Evolutionary conservation across 2,113 vertebrate species (phyloP).

Genomic region (Mohoua ochrocephala): DNA sequence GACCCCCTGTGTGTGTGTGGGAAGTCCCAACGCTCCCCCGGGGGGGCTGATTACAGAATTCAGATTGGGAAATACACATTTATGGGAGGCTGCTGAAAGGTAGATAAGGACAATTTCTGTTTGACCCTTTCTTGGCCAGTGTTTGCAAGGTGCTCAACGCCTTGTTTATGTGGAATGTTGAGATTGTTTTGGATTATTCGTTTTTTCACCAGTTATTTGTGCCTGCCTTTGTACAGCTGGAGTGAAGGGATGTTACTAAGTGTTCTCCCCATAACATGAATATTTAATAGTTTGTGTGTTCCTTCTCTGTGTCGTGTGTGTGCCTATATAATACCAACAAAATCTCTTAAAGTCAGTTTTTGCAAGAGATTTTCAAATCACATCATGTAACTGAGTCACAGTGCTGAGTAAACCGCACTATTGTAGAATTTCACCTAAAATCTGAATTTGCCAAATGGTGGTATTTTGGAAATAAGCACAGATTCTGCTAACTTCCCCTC

Average conservation of each 20-base stretch:
- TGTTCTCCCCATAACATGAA: not conserved
- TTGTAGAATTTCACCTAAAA: not conserved
- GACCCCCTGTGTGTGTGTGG: not conserved
- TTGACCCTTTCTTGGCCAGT: not conserved
- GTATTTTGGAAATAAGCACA: not conserved
- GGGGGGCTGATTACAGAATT: not conserved
- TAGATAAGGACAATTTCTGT: not conserved
- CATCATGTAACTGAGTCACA: not conserved
- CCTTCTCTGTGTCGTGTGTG: not conserved
- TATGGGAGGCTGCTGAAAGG: not conserved
- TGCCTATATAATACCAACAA: not conserved
- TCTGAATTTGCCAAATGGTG: not conserved
- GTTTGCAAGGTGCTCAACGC: not conserved
- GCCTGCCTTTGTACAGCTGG: not conserved
- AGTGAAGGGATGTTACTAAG: not conserved
- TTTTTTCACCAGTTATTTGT: not conserved
- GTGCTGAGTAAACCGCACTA: not conserved
- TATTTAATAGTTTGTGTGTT: constrained; percentile 9
- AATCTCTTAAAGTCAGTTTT: not conserved
- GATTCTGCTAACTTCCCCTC: not conserved
- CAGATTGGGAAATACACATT: not conserved
- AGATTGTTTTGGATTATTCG: not conserved
- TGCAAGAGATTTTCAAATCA: not conserved
- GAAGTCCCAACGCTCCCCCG: not conserved
- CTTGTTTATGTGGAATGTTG: not conserved